Percentiles rank a stretch among this genome's conserved stretches.
Conservation (phyloP, 2,888 invertebrate species). For the Griposia aprilina region DNA sequence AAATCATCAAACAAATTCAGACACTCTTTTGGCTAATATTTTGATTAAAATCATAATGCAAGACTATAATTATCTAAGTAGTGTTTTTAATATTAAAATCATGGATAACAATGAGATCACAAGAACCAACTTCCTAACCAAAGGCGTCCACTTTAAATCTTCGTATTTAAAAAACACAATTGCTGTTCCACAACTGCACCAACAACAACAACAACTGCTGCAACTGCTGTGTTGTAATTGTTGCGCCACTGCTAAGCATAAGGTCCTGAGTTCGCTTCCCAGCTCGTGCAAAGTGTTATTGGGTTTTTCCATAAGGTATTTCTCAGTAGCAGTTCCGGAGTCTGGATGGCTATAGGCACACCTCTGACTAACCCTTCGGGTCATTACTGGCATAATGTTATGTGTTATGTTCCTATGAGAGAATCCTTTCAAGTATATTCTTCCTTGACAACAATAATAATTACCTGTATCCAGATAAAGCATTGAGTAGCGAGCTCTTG, state of each 20-base stretch:
- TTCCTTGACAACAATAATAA: background rate
- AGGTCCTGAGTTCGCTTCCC: too few relatives aligned
- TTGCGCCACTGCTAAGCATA: too few relatives aligned
- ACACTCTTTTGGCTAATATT: background rate
- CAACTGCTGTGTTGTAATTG: too few relatives aligned
- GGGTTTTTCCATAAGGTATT: too few relatives aligned
- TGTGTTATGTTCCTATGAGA: background rate
- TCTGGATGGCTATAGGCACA: background rate
- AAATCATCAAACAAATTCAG: background rate
- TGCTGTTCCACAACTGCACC: too few relatives aligned
- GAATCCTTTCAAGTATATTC: background rate
- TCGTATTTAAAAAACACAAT: too few relatives aligned
- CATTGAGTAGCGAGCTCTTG: constrained; percentile 94
- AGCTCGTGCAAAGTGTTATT: too few relatives aligned
- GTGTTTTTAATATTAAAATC: background rate
- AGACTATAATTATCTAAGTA: background rate
- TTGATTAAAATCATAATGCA: background rate
- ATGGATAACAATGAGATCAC: background rate
- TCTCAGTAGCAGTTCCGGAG: too few relatives aligned
- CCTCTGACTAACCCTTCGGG: background rate
- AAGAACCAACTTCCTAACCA: background rate
- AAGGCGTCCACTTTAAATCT: background rate
- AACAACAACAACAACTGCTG: too few relatives aligned
- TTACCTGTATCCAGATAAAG: constrained; percentile 94
- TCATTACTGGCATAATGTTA: background rate